These are phyloP conservation scores for Aleiodes sp. DNA, from an alignment of 1,140 invertebrate genomes.

Conservation along the genomic window DNA sequence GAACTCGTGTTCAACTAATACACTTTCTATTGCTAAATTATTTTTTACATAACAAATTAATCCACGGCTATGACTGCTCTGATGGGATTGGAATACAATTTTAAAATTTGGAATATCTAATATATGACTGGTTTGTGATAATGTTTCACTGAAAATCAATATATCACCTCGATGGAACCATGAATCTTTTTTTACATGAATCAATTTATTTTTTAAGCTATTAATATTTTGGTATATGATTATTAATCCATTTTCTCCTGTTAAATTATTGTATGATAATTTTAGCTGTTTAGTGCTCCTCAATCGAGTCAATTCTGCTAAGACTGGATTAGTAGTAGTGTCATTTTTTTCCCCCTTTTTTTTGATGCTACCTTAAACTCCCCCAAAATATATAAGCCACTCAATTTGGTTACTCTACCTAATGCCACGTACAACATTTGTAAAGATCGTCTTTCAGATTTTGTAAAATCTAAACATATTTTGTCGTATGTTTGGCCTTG, in stretches of 20 bases:
- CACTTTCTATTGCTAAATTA: background rate
- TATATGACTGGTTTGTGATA: background rate
- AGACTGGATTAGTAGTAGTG: background rate
- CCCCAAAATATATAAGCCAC: background rate
- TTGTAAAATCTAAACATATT: too few relatives aligned
- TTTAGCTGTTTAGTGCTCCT: background rate
- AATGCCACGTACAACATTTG: too few relatives aligned
- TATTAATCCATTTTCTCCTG: background rate
- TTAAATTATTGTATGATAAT: background rate
- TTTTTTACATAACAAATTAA: background rate
- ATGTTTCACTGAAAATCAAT: conserved; percentile 1
- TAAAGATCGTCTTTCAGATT: too few relatives aligned
- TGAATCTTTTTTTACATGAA: background rate
- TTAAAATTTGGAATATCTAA: background rate
- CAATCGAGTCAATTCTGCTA: background rate
- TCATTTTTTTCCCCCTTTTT: too few relatives aligned
- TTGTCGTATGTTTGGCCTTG: too few relatives aligned
- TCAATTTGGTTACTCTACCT: too few relatives aligned
- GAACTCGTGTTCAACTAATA: background rate
- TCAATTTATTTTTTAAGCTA: background rate
- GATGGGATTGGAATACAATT: background rate
- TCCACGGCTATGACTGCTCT: background rate
- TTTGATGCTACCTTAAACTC: background rate
- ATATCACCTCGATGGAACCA: background rate
- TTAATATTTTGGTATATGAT: background rate